phyloP scores from a whole-genome alignment of 2,113 vertebrate genomes.

The Stegostoma tigrinum region DNA sequence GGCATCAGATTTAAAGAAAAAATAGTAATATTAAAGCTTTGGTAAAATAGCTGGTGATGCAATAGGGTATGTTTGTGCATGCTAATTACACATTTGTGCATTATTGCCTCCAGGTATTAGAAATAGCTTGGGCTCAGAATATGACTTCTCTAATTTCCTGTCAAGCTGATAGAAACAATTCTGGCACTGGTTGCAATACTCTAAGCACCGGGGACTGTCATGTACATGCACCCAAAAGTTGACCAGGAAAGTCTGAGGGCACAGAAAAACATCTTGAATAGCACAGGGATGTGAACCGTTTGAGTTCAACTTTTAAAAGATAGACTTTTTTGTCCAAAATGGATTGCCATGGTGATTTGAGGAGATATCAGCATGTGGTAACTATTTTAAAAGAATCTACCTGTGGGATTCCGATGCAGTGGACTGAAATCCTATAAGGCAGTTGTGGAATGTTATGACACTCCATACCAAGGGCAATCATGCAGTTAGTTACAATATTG shows the following conservation, averaged over 20 bases:
- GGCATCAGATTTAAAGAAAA: background rate
- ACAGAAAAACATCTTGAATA: background rate
- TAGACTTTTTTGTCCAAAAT: background rate
- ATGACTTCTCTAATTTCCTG: background rate
- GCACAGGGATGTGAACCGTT: background rate
- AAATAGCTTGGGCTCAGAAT: background rate
- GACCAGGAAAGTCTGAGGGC: background rate
- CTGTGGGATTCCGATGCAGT: background rate
- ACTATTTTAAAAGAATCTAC: background rate
- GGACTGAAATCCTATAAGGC: background rate
- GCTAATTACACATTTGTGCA: background rate
- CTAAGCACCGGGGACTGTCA: background rate
- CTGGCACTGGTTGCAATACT: background rate
- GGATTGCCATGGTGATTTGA: background rate
- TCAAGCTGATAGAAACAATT: background rate
- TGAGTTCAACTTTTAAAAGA: background rate
- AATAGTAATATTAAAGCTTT: background rate
- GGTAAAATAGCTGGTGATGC: background rate
- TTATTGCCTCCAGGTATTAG: background rate
- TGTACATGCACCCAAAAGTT: background rate
- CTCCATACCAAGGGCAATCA: background rate
- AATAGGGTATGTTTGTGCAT: background rate
- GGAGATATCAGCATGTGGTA: background rate
- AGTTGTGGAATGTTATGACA: background rate
- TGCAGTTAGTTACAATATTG: background rate